Conservation (phyloP, 2,888 invertebrate genomes). For the Dysmachus trigonus region DNA sequence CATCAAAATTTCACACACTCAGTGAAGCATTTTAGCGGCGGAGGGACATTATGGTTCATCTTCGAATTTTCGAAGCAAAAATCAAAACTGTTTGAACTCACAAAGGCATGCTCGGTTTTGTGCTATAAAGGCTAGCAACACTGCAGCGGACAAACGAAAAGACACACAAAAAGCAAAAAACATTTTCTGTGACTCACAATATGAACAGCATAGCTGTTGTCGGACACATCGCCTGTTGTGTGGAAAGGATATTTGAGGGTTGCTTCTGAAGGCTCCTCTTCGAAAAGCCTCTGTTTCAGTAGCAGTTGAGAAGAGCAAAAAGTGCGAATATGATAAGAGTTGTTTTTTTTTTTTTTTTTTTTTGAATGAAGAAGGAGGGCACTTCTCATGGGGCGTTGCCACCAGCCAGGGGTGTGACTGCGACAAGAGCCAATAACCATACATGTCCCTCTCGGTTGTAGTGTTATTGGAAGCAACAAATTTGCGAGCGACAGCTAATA, state of each 20-base stretch:
- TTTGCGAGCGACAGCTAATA: not conserved
- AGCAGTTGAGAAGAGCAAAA: not conserved
- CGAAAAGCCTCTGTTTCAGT: not conserved
- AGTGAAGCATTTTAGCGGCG: not conserved
- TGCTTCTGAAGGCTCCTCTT: not conserved
- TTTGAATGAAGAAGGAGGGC: not conserved
- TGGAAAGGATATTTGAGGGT: not conserved
- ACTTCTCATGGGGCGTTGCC: not conserved
- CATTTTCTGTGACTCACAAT: constrained; percentile 9
- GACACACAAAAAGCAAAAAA: not conserved
- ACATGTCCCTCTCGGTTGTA: constrained; percentile 17
- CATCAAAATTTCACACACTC: not conserved
- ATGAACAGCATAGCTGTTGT: not conserved
- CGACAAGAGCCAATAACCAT: not conserved
- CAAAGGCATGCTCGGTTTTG: not conserved
- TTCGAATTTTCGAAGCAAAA: constrained; percentile 24
- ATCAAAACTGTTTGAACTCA: constrained; percentile 14
- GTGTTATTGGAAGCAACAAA: not conserved
- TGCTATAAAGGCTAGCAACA: not conserved
- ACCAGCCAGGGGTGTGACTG: not conserved
- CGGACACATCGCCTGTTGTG: not conserved
- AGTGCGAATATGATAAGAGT: not conserved
- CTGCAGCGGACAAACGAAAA: not conserved
- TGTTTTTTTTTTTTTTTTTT: too few species aligned
- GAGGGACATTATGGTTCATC: constrained; percentile 40